A percentile compares a stretch with the other conserved stretches of the same genome.
These are phyloP conservation scores for Echiichthys vipera DNA, from an alignment of 2,797 vertebrate genomes.

Conservation along the genomic window DNA sequence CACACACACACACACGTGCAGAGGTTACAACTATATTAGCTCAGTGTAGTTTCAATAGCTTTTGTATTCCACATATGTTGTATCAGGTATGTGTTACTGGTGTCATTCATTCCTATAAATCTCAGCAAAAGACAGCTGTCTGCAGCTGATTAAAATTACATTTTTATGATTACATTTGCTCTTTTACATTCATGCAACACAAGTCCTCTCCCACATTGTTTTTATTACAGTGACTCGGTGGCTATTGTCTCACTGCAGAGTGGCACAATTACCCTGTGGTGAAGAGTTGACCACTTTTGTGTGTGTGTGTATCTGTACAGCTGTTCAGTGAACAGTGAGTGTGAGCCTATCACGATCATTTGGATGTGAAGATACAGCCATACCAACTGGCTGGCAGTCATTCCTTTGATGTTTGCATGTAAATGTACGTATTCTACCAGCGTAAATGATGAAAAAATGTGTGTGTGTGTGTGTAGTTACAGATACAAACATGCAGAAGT, in stretches of 20 bases:
- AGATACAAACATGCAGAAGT: not conserved
- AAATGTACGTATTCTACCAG: not conserved
- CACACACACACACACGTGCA: not conserved
- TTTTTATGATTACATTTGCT: not conserved
- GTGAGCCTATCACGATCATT: conserved; percentile 10
- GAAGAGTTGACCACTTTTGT: conserved; percentile 28
- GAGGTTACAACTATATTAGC: not conserved
- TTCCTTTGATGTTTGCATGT: not conserved
- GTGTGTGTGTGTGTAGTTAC: not conserved
- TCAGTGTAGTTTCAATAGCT: not conserved
- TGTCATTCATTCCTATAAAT: not conserved
- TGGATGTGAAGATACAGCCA: not conserved
- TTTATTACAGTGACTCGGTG: conserved; percentile 1
- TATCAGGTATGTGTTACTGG: not conserved
- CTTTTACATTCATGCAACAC: conserved; percentile 1
- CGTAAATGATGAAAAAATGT: not conserved
- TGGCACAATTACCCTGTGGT: conserved; percentile 26
- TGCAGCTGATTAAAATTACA: conserved; percentile 15
- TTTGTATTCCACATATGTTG: not conserved
- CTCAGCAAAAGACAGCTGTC: not conserved
- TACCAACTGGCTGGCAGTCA: not conserved
- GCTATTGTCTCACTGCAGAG: conserved; percentile 25
- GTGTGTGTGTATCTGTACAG: not conserved
- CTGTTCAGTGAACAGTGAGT: conserved; percentile 1
- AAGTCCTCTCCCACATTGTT: not conserved